Conservation (phyloP, 2,797 vertebrate genomes). For the Percopsis omiscomaycus region DNA sequence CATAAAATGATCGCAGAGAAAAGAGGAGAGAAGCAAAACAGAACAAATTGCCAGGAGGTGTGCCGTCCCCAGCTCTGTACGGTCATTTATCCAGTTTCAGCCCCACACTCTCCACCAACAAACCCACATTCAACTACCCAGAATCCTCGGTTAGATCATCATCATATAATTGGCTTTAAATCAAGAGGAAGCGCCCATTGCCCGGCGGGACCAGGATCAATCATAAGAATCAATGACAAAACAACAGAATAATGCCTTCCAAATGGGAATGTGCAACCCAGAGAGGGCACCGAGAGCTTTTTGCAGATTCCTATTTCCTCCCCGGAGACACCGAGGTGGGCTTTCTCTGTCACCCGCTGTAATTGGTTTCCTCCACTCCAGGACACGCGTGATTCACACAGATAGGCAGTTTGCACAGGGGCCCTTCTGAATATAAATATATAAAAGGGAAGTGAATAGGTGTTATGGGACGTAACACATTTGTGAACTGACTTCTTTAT, state of each 20-base stretch:
- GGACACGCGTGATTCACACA: slow-evolving; percentile 56
- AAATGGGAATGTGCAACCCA: slow-evolving; percentile 45
- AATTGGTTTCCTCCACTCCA: slow-evolving; percentile 51
- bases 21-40: slow-evolving; percentile 13
- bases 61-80: slow-evolving; percentile 9
- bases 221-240: slow-evolving; percentile 64
- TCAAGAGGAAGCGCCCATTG: slow-evolving; percentile 59
- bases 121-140: slow-evolving; percentile 36
- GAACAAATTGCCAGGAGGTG: slow-evolving; percentile 5
- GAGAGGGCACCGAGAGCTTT: slow-evolving; percentile 16
- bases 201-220: slow-evolving; percentile 54
- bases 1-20: neutral
- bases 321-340: slow-evolving; percentile 27
- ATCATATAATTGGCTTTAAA: slow-evolving; percentile 71
- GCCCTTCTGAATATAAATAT: slow-evolving; percentile 12
- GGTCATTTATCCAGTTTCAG: slow-evolving; percentile 50
- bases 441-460: slow-evolving; percentile 30
- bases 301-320: slow-evolving; percentile 7
- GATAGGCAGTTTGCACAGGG: slow-evolving; percentile 43
- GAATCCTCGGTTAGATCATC: slow-evolving; percentile 56
- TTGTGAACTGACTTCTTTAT: slow-evolving; percentile 17
- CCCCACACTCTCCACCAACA: slow-evolving; percentile 33
- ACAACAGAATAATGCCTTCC: slow-evolving; percentile 54
- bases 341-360: slow-evolving; percentile 42
- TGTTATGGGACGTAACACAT: slow-evolving; percentile 22